phyloP scores from a whole-genome alignment of 2,888 invertebrate genomes.

The Apotomis betuletana region DNA sequence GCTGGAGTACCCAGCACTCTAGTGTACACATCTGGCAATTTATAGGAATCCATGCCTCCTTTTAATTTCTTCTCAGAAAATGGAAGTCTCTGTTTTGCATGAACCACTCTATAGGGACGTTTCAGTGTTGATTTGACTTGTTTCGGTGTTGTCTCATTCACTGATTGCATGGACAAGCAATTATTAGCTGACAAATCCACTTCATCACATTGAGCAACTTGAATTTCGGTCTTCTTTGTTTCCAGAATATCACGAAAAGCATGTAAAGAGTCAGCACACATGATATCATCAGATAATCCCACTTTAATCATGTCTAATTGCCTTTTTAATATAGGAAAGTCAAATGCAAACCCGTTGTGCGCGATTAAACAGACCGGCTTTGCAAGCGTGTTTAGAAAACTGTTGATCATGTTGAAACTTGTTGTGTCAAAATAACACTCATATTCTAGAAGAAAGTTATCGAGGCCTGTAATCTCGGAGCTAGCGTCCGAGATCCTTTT shows the following conservation, averaged over 20 bases:
- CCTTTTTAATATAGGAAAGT: conserved; percentile 86
- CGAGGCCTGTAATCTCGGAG: conserved; percentile 76
- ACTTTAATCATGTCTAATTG: conserved; percentile 66
- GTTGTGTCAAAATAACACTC: conserved; percentile 80
- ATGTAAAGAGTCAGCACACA: conserved; percentile 68
- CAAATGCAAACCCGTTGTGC: conserved; percentile 88
- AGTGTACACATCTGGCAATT: conserved; percentile 74
- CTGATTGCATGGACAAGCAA: conserved; percentile 28
- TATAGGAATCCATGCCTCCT: conserved; percentile 55
- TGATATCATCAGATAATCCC: conserved; percentile 68
- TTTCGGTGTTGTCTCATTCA: conserved; percentile 48
- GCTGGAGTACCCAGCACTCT: conserved; percentile 69
- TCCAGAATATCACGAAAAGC: conserved; percentile 35
- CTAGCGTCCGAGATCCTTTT: conserved; percentile 61
- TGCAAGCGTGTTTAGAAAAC: conserved; percentile 82
- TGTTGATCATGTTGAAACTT: conserved; percentile 75
- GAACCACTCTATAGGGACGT: conserved; percentile 31
- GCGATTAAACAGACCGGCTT: conserved; percentile 88
- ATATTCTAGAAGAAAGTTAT: conserved; percentile 84
- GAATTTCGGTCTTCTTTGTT: not conserved
- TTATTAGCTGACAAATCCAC: conserved; percentile 21
- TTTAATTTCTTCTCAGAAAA: conserved; percentile 32
- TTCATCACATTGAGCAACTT: conserved; percentile 4
- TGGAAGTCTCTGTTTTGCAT: conserved; percentile 24
- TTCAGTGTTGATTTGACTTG: not conserved